Evolutionary conservation across 2,113 vertebrate species (phyloP).

Genomic region (Scartelaos histophorus): DNA sequence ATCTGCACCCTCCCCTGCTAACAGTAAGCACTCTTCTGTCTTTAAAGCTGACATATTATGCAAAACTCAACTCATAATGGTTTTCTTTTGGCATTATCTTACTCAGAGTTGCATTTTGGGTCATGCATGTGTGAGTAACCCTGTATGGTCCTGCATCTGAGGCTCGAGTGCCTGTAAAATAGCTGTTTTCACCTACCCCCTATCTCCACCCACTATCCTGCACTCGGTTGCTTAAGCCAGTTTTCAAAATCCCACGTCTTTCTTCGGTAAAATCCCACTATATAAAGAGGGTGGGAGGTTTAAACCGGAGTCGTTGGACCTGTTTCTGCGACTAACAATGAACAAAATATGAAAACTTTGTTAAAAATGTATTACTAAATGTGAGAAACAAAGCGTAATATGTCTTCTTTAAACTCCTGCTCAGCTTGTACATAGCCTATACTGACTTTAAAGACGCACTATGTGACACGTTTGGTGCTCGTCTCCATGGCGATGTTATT

Average conservation of each 20-base stretch:
- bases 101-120: neutral
- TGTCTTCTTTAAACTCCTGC: constrained; percentile 22
- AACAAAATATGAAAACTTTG: no score
- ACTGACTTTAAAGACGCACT: constrained; percentile 50
- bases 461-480: no score
- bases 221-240: no score
- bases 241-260: no score
- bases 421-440: constrained; percentile 76
- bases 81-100: neutral
- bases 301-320: neutral
- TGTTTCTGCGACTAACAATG: neutral
- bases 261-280: no score
- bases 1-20: constrained; percentile 20
- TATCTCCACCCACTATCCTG: no score
- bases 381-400: neutral
- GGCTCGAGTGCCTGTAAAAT: no score
- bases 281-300: neutral
- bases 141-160: neutral
- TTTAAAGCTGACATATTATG: constrained; percentile 1
- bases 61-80: neutral
- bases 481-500: no score
- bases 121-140: neutral
- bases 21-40: constrained; percentile 12
- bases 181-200: no score
- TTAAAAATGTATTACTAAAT: neutral